phyloP scores from a whole-genome alignment of 2,888 invertebrate genomes.

The Camptogramma bilineatum region DNA sequence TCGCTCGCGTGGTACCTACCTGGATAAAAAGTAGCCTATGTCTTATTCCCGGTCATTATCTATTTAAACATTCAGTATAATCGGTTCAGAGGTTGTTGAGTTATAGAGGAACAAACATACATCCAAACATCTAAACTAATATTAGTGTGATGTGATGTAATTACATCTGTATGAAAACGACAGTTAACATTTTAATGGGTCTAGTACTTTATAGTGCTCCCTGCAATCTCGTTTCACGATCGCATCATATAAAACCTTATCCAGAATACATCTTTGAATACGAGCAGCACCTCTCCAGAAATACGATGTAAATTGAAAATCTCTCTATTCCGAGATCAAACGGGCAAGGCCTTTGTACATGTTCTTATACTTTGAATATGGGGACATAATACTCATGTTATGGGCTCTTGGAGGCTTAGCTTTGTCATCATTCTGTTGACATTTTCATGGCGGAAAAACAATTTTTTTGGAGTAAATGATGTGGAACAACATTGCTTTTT shows the following conservation, averaged over 20 bases:
- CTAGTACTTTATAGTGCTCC: no score
- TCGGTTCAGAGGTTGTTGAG: no score
- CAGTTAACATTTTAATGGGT: not conserved
- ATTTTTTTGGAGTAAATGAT: conserved; percentile 5
- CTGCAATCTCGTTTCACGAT: conserved; percentile 3
- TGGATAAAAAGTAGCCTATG: no score
- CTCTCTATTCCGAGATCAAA: conserved; percentile 78
- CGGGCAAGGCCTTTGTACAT: conserved; percentile 65
- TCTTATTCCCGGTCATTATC: no score
- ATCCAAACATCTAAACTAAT: no score
- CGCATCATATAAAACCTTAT: conserved; percentile 18
- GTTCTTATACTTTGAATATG: conserved; percentile 34
- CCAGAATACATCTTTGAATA: conserved; percentile 28
- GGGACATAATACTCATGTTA: conserved; percentile 37
- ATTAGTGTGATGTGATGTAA: no score
- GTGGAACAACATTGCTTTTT: conserved; percentile 6
- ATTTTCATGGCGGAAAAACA: conserved; percentile 14
- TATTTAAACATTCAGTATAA: no score
- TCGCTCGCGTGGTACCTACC: no score
- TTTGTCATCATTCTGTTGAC: conserved; percentile 31
- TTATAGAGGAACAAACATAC: no score
- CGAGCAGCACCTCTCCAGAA: conserved; percentile 42
- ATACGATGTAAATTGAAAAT: conserved; percentile 80
- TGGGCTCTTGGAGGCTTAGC: conserved; percentile 29
- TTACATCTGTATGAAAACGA: no score